Evolutionary conservation across 2,113 vertebrate species (phyloP), one percentile per base, ranked within the genome.

Genomic region (Monarcha castaneiventris): DNA sequence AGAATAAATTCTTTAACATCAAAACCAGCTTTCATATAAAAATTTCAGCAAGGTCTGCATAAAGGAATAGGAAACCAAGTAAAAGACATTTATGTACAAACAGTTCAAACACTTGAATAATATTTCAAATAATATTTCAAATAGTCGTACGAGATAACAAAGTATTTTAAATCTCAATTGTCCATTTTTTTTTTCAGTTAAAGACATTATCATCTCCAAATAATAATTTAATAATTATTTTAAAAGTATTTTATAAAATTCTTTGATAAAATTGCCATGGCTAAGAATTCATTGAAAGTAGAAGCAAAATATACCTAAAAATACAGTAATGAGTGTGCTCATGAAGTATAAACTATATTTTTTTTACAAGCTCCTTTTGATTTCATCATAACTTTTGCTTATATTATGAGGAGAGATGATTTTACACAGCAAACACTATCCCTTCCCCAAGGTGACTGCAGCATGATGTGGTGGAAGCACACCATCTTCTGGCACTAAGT

Each of bases 401-500:
- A 27, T 2, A 0, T 39, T 74, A 32, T 11, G 11, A 67, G 27
- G 29, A 54, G 33, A 44, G 4, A 13, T 1, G 2, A 33, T 32
- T 26, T 48, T 52, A 51, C 13, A 16, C 13, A 54, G n/a, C 14
- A 73, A 54, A 32, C 13, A 20, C 4, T 58, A 62, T 30, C 37
- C 22, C 3, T 41, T 78, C 11, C 19, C 49, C n/a, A 22, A 11
- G 17, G 21, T 48, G 62, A 25, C 22, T 76, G 37, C 1, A 1
- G 33, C 41, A 43, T 58, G 33, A 32, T 32, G n/a, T 1, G 19
- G 90, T 95, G 19, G 43, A 84, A 95, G 72, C 18, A 10, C 93
- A 62, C 95, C 96, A 93, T 84, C 96, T 96, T 74, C 88, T 95
- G 96, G 95, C 26, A 66, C 39, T 13, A 68, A 52, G 33, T 41